Conservation (phyloP, 2,113 vertebrate genomes). For the Mormyrus iriodes region DNA sequence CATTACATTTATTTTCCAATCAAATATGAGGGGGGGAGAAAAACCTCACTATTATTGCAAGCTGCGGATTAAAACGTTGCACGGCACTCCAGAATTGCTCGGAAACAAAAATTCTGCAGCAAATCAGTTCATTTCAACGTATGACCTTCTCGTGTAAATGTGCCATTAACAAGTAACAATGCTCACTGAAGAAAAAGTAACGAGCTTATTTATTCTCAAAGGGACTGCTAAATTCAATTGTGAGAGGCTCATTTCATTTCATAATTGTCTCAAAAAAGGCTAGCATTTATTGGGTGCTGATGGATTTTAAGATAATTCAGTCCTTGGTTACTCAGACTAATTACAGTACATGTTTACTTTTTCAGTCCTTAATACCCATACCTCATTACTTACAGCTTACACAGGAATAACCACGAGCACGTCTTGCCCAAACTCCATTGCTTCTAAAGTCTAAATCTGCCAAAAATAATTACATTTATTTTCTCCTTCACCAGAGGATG, state of each 20-base stretch:
- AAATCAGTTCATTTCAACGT: background rate
- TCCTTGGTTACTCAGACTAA: slow-evolving; percentile 1
- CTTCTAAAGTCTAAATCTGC: background rate
- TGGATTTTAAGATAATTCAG: slow-evolving; percentile 7
- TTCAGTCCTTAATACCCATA: slow-evolving; percentile 1
- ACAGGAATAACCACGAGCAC: background rate
- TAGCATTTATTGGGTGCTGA: background rate
- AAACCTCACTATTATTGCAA: background rate
- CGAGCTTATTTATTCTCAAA: background rate
- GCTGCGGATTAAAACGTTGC: background rate
- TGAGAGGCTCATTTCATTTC: background rate
- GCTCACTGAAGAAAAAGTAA: background rate
- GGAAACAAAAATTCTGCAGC: background rate
- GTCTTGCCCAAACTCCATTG: background rate
- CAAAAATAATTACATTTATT: background rate
- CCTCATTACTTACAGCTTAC: background rate
- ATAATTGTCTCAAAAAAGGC: slow-evolving; percentile 8
- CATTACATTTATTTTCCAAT: background rate
- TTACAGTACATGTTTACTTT: slow-evolving; percentile 8
- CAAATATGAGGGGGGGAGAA: background rate
- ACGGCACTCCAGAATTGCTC: background rate
- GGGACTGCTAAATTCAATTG: background rate
- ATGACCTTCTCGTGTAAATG: slow-evolving; percentile 3
- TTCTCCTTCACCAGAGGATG: slow-evolving; percentile 2
- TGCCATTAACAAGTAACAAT: background rate